phyloP scores from a whole-genome alignment of 2,797 vertebrate genomes.

The Hipposideros larvatus region DNA sequence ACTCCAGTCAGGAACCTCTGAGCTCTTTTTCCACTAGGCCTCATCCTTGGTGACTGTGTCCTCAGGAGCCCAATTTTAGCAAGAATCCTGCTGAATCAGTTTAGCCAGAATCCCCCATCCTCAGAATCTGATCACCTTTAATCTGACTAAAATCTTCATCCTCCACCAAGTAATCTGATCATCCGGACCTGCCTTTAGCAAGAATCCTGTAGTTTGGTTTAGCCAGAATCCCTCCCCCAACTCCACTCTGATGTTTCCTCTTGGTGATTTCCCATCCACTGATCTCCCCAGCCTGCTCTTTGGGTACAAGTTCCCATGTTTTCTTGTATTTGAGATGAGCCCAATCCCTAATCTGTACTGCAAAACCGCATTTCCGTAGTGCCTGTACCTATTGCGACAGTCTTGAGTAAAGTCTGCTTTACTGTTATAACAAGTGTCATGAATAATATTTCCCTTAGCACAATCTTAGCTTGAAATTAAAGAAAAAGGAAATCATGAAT shows the following conservation, averaged over 20 bases:
- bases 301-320: background rate
- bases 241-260: background rate
- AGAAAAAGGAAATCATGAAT: background rate
- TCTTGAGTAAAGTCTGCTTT: background rate
- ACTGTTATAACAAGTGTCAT: background rate
- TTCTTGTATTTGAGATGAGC: background rate
- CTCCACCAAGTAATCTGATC: background rate
- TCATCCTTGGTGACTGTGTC: background rate
- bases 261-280: background rate
- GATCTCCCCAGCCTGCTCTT: background rate
- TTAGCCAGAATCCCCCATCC: too few species aligned
- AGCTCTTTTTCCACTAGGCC: background rate
- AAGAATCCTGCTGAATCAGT: background rate
- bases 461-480: background rate
- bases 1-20: background rate
- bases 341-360: background rate
- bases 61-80: background rate
- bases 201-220: background rate
- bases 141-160: background rate
- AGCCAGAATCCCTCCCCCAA: background rate
- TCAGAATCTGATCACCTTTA: background rate
- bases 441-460: background rate
- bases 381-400: too few species aligned
- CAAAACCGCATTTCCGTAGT: background rate
- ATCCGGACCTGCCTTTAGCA: background rate